Conservation (phyloP, 2,113 vertebrate genomes). For the Heloderma charlesbogerti region DNA sequence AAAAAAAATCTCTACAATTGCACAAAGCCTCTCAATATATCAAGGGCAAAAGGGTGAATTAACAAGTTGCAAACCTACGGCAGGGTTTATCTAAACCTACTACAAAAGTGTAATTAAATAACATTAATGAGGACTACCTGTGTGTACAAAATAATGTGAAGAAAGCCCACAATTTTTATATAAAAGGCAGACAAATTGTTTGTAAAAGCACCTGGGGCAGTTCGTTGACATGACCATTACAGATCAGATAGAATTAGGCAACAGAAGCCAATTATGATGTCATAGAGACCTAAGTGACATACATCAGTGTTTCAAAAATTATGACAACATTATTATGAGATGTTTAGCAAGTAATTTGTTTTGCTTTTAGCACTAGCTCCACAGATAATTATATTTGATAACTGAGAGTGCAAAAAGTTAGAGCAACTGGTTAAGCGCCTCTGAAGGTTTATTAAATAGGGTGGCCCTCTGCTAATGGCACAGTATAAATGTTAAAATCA, state of each 20-base stretch:
- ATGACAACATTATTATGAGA: neutral
- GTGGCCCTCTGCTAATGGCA: slow-evolving; percentile 28
- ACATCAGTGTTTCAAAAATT: neutral
- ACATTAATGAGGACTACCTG: neutral
- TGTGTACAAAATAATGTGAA: neutral
- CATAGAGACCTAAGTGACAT: neutral
- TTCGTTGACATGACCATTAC: slow-evolving; percentile 21
- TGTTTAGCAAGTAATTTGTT: slow-evolving; percentile 37
- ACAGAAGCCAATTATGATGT: slow-evolving; percentile 35
- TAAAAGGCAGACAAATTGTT: neutral
- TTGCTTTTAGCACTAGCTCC: slow-evolving; percentile 26
- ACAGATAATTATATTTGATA: slow-evolving; percentile 31
- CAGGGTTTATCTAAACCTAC: slow-evolving; percentile 30
- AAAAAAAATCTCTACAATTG: neutral
- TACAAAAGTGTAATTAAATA: neutral
- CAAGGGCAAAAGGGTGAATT: slow-evolving; percentile 33
- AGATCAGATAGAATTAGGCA: slow-evolving; percentile 25
- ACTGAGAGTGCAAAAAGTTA: slow-evolving; percentile 36
- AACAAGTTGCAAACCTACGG: neutral
- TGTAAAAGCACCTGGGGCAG: slow-evolving; percentile 6
- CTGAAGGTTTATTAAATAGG: slow-evolving; percentile 54
- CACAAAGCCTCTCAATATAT: slow-evolving; percentile 5
- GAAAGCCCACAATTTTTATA: neutral
- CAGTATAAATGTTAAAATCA: slow-evolving; percentile 39
- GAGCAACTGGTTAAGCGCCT: slow-evolving; percentile 49